These are phyloP conservation scores for Thomomys bottae DNA, from an alignment of 2,113 vertebrate genomes.

Conservation along the genomic window DNA sequence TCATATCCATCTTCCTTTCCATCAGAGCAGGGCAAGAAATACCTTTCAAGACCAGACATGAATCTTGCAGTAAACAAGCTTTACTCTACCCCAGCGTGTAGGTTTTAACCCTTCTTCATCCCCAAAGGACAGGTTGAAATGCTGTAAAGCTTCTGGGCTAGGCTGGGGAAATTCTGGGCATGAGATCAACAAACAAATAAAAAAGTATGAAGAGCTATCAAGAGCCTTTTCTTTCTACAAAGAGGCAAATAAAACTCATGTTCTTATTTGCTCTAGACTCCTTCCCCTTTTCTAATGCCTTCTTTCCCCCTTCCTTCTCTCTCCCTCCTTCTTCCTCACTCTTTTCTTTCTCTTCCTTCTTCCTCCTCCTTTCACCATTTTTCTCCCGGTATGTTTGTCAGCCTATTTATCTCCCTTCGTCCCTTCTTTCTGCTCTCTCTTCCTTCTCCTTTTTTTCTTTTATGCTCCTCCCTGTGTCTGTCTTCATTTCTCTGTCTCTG, in stretches of 20 bases:
- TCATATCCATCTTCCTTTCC: neutral
- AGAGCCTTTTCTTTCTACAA: slow-evolving; percentile 5
- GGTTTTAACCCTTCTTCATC: slow-evolving; percentile 49
- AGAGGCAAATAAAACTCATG: neutral
- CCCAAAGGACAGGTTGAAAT: slow-evolving; percentile 16
- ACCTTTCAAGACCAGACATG: slow-evolving; percentile 62
- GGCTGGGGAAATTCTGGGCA: neutral
- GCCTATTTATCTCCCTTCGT: accelerated
- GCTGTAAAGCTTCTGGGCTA: neutral
- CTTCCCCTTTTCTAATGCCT: neutral
- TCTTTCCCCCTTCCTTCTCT: too few relatives aligned
- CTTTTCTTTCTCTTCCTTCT: neutral
- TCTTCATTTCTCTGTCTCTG: too few relatives aligned
- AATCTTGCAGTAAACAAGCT: slow-evolving; percentile 62
- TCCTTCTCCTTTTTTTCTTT: too few relatives aligned
- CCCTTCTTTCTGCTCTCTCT: neutral
- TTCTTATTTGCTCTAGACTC: neutral
- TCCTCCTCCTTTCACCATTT: too few relatives aligned
- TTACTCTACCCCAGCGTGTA: neutral
- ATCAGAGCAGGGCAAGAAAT: slow-evolving; percentile 18
- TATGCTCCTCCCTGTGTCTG: too few relatives aligned
- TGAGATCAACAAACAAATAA: neutral
- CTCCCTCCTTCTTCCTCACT: too few relatives aligned
- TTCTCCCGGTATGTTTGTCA: too few relatives aligned
- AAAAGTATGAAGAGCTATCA: neutral